These are phyloP conservation scores for Nycticorax nycticorax DNA, from an alignment of 2,113 vertebrate species.

Conservation along the genomic window DNA sequence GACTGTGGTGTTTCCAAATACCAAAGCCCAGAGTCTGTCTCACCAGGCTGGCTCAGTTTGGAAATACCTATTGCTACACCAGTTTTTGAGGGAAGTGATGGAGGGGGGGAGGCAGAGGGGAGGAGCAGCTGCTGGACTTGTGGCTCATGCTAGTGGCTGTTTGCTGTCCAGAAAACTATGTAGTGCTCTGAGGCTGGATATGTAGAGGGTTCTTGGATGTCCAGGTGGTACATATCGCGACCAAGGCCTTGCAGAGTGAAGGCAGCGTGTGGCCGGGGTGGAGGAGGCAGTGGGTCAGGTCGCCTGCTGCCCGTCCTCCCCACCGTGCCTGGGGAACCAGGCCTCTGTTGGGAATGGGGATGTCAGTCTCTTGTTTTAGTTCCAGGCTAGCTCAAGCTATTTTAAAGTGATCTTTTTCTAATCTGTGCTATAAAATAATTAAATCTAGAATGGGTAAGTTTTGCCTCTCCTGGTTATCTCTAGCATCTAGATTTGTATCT, in stretches of 20 bases:
- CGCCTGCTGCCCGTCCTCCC: background rate
- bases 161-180: background rate
- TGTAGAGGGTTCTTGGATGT: background rate
- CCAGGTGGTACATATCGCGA: accelerated
- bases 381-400: background rate
- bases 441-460: background rate
- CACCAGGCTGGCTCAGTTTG: background rate
- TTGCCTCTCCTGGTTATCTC: background rate
- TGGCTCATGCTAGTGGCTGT: background rate
- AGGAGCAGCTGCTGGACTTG: accelerated
- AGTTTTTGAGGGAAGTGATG: background rate
- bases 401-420: background rate
- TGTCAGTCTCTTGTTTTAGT: background rate
- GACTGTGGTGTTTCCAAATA: background rate
- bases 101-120: accelerated
- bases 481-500: background rate
- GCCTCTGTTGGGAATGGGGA: background rate
- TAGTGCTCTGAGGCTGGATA: background rate
- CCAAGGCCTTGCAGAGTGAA: accelerated
- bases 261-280: background rate
- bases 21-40: background rate
- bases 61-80: background rate
- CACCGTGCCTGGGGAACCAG: background rate
- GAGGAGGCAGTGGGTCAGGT: background rate
- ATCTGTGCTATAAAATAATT: background rate